These are phyloP conservation scores for Monopterus albus DNA, from an alignment of 2,113 vertebrate genomes.

Conservation along the genomic window DNA sequence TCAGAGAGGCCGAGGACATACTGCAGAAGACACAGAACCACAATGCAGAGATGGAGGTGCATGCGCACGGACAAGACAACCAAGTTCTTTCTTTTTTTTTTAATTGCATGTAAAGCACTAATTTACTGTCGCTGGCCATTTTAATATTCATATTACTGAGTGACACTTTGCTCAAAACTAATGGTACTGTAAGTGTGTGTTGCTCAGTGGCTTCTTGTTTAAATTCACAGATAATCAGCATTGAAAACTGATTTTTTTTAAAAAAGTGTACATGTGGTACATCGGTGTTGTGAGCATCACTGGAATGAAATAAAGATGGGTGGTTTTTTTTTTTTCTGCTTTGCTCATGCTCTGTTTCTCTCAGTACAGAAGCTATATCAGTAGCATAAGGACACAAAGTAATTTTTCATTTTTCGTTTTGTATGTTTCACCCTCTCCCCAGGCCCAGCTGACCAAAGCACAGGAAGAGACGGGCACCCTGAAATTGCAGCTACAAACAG, in stretches of 20 bases:
- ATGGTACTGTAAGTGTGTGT: neutral
- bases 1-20: constrained; percentile 91
- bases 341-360: neutral
- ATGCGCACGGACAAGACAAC: too few species aligned
- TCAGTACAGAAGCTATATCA: too few species aligned
- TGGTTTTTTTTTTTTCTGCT: too few species aligned
- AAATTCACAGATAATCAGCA: constrained; percentile 1
- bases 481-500: constrained; percentile 90
- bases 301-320: neutral
- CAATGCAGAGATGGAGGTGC: constrained; percentile 91
- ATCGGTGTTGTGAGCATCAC: neutral
- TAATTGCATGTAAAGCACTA: neutral
- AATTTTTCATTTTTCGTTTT: neutral
- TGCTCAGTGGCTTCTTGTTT: neutral
- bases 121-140: neutral
- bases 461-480: constrained; percentile 88
- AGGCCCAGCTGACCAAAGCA: constrained; percentile 89
- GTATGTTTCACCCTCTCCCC: neutral
- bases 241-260: constrained; percentile 20
- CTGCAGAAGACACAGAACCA: constrained; percentile 88
- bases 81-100: too few species aligned
- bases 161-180: neutral
- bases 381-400: too few species aligned
- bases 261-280: neutral
- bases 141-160: neutral